phyloP scores from a whole-genome alignment of 2,888 invertebrate genomes.

The Epinotia nisella region DNA sequence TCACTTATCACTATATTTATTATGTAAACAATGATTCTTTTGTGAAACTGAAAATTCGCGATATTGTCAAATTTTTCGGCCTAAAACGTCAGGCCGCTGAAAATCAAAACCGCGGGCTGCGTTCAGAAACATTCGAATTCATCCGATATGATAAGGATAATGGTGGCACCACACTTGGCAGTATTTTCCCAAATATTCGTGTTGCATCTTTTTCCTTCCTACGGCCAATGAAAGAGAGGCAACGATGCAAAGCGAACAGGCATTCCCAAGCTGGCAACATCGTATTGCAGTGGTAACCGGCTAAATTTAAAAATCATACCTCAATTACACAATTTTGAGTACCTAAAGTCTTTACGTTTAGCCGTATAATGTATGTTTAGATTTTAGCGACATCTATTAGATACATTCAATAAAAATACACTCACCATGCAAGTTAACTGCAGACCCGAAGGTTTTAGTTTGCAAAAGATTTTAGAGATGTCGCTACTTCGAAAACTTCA shows the following conservation, averaged over 20 bases:
- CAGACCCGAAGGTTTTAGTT: neutral
- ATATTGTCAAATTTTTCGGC: slow-evolving; percentile 38
- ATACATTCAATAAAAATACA: neutral
- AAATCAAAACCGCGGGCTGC: slow-evolving; percentile 16
- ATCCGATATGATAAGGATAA: slow-evolving; percentile 24
- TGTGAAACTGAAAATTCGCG: slow-evolving; percentile 36
- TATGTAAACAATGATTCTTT: slow-evolving; percentile 42
- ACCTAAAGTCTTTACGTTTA: neutral
- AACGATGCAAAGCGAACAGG: too few relatives aligned
- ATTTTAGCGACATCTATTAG: slow-evolving; percentile 3
- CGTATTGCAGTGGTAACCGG: slow-evolving; percentile 10
- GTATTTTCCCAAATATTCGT: too few relatives aligned
- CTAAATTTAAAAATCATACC: neutral
- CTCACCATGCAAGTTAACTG: neutral
- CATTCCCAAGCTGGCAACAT: slow-evolving; percentile 45
- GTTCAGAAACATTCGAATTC: slow-evolving; percentile 34
- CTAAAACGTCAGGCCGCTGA: slow-evolving; percentile 37
- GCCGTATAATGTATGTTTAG: neutral
- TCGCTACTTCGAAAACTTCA: neutral
- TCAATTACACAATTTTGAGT: neutral
- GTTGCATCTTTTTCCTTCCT: too few relatives aligned
- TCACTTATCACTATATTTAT: slow-evolving; percentile 10
- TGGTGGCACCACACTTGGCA: too few relatives aligned
- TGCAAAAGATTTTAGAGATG: neutral
- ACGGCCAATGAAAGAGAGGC: too few relatives aligned